Base-by-base conservation (phyloP, 2,113 vertebrate species). In the Burhinus oedicnemus region DNA sequence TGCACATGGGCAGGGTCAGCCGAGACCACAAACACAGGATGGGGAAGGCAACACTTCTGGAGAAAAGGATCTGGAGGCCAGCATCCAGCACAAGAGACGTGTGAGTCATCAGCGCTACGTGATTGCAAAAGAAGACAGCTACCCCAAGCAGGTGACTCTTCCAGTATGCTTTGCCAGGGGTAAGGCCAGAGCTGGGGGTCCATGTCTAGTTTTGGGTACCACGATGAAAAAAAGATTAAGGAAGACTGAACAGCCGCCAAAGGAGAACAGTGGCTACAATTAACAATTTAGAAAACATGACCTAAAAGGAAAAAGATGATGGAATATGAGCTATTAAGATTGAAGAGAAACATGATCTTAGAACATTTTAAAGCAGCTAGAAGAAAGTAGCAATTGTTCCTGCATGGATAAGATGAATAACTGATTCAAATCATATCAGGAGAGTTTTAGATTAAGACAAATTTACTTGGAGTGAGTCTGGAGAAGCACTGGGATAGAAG, bases 61-160 rank as follows among this genome's bases (percentile, higher is more conserved):
- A 61, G 84, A 96, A 94, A 75, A 83, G 21, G 34, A 57, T 69
- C 21, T 52, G 34, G 25, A 29, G 4, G 12, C 26, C 26, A 25
- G 27, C 32, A 72, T 27, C 12, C 70, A 79, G 78, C 12, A 25
- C 0, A 0, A 60, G n/a, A 69, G 51, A 47, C 15, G 16, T 2
- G 3, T 89, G 65, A 95, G 8, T 94, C 87, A 93, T 25, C 34
- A 38, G 23, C 29, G 38, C 40, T 70, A 19, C 0, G 0, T 42
- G 57, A 57, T 1, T 84, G 69, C 69, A 71, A 7, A 86, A 64
- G 64, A 32, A 25, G 55, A 45, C 10, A 81, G 65, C 65, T 84
- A 11, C 13, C 9, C 23, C 30, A 18, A 17, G 40, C 36, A 42
- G 21, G 18, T 11, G 38, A 18, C 66, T 66, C 71, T 32, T 75